These are phyloP conservation scores for Cacoxenus indagator DNA, from an alignment of 2,888 invertebrate species.

Conservation along the genomic window DNA sequence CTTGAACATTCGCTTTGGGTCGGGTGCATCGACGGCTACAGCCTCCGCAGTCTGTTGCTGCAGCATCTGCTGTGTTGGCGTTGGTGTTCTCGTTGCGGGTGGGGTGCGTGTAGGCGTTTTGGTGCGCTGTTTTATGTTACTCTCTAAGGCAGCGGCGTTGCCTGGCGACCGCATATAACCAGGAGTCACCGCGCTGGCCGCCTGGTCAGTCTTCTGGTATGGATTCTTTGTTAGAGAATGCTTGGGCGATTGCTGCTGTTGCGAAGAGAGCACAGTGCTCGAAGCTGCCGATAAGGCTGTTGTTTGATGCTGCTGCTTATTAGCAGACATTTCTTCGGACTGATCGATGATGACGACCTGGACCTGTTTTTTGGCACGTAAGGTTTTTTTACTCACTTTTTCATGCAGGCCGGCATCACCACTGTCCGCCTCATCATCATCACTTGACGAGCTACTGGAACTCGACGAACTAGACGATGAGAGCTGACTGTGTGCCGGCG, in stretches of 20 bases:
- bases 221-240: slow-evolving; percentile 50
- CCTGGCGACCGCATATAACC: slow-evolving; percentile 49
- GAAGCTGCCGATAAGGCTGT: slow-evolving; percentile 44
- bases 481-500: slow-evolving; percentile 31
- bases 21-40: slow-evolving; percentile 45
- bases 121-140: slow-evolving; percentile 48
- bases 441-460: slow-evolving; percentile 40
- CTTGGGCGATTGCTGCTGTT: slow-evolving; percentile 47
- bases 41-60: slow-evolving; percentile 39
- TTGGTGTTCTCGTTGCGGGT: slow-evolving; percentile 53
- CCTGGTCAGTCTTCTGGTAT: slow-evolving; percentile 28
- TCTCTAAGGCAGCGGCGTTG: slow-evolving; percentile 38
- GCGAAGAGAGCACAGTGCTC: slow-evolving; percentile 51
- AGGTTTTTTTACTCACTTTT: slow-evolving; percentile 42
- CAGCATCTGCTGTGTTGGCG: slow-evolving; percentile 55
- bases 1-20: slow-evolving; percentile 53
- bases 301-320: slow-evolving; percentile 64
- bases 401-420: slow-evolving; percentile 53
- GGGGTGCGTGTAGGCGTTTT: slow-evolving; percentile 54
- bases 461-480: slow-evolving; percentile 43
- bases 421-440: slow-evolving; percentile 56
- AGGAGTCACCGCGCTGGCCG: slow-evolving; percentile 37
- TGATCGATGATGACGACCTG: slow-evolving; percentile 81
- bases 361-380: slow-evolving; percentile 79
- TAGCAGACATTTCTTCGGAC: slow-evolving; percentile 71